Evolutionary conservation across 1,140 invertebrate genomes (phyloP).

Genomic region (Drosophila navojoa): DNA sequence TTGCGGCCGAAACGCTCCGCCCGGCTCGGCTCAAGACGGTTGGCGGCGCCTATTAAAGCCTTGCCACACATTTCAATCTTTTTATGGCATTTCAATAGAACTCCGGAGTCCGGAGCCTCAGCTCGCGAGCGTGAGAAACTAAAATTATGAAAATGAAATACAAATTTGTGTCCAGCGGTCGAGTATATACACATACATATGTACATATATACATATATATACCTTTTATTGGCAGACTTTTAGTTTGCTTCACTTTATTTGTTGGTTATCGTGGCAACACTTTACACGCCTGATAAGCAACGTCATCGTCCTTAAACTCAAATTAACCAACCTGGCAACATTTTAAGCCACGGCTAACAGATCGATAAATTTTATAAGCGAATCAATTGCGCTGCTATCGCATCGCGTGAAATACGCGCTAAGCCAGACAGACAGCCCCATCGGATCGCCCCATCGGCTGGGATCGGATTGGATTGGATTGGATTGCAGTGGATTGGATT

Average conservation of each 20-base stretch:
- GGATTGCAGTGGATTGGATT: slow-evolving; percentile 13
- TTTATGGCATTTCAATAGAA: slow-evolving; percentile 81
- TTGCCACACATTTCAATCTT: slow-evolving; percentile 65
- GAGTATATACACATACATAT: background rate
- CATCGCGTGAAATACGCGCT: slow-evolving; percentile 78
- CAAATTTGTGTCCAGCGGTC: slow-evolving; percentile 33
- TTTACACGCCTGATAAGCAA: slow-evolving; percentile 46
- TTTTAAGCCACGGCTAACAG: slow-evolving; percentile 58
- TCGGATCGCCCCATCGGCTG: slow-evolving; percentile 22
- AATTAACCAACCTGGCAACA: slow-evolving; percentile 46
- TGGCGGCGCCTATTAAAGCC: slow-evolving; percentile 78
- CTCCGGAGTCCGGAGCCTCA: slow-evolving; percentile 31
- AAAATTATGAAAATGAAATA: slow-evolving; percentile 74
- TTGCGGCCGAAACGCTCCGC: slow-evolving; percentile 25
- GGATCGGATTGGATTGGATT: slow-evolving; percentile 13
- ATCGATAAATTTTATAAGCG: slow-evolving; percentile 82
- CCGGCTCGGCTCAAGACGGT: slow-evolving; percentile 23
- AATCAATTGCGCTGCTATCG: slow-evolving; percentile 78
- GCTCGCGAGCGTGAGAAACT: slow-evolving; percentile 39
- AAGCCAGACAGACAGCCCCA: slow-evolving; percentile 12
- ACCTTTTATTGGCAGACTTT: slow-evolving; percentile 5
- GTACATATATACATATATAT: background rate
- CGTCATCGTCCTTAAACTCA: slow-evolving; percentile 22
- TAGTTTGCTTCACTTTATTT: slow-evolving; percentile 24
- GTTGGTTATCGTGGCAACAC: slow-evolving; percentile 57